phyloP scores from a whole-genome alignment of 1,140 invertebrate species.

The Nephotettix cincticeps region DNA sequence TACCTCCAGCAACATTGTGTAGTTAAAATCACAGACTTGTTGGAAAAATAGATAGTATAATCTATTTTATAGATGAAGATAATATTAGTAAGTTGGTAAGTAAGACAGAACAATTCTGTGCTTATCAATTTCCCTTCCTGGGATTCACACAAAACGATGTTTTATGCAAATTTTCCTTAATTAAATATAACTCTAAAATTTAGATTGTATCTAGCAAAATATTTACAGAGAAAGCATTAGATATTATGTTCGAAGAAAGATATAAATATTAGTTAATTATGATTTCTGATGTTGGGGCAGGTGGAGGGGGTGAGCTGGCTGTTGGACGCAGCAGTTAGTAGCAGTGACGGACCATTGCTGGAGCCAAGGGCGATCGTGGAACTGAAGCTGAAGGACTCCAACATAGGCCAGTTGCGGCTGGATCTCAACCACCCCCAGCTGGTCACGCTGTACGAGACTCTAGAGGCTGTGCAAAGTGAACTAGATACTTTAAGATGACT shows the following conservation, averaged over 20 bases:
- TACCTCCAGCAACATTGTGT: too few species aligned
- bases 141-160: too few species aligned
- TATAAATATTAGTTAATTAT: background rate
- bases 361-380: conserved; percentile 24
- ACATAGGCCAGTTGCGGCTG: background rate
- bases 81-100: too few species aligned
- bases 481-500: conserved; percentile 15
- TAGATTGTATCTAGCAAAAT: background rate
- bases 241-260: background rate
- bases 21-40: too few species aligned
- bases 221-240: background rate
- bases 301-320: conserved; percentile 33
- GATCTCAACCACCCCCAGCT: background rate
- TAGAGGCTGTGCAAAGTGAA: background rate
- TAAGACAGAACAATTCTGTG: too few species aligned
- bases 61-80: too few species aligned
- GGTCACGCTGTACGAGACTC: background rate
- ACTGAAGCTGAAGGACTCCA: conserved; percentile 17
- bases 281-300: conserved; percentile 24
- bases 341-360: conserved; percentile 2
- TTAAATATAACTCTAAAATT: background rate
- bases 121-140: too few species aligned
- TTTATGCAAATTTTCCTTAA: background rate
- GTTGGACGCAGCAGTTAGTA: conserved; percentile 27
- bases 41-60: too few species aligned